phyloP scores from a whole-genome alignment of 2,888 invertebrate species.

The Frankliniella intonsa region DNA sequence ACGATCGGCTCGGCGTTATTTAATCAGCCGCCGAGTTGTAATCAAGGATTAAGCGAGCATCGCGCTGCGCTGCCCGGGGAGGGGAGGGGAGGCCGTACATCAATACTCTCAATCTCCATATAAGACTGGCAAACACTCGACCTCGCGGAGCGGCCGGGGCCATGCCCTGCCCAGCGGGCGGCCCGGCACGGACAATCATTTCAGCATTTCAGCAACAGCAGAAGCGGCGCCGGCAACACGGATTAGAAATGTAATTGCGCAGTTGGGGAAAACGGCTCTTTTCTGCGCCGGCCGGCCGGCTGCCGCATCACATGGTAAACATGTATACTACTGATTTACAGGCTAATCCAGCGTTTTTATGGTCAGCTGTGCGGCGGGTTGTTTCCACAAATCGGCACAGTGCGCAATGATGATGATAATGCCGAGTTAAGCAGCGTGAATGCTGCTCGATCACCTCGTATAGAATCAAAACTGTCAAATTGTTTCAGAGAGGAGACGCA shows the following conservation, averaged over 20 bases:
- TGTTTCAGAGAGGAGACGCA: too few species aligned
- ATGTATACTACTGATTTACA: not conserved
- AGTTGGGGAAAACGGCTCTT: not conserved
- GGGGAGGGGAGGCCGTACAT: not conserved
- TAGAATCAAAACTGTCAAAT: too few species aligned
- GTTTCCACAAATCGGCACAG: too few species aligned
- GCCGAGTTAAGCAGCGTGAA: too few species aligned
- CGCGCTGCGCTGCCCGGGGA: not conserved
- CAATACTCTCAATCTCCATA: not conserved
- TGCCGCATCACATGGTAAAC: not conserved
- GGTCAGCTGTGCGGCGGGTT: too few species aligned
- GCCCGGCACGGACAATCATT: not conserved
- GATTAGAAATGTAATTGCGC: conserved; percentile 6
- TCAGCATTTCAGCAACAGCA: not conserved
- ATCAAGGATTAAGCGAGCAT: conserved; percentile 4
- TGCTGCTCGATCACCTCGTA: too few species aligned
- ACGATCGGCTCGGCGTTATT: conserved; percentile 1
- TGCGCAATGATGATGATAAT: too few species aligned
- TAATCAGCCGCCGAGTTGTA: conserved; percentile 18
- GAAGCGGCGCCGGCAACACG: not conserved
- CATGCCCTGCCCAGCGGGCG: not conserved
- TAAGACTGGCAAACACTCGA: not conserved
- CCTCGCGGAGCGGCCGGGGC: not conserved
- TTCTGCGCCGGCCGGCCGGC: too few species aligned
- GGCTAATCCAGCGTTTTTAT: not conserved